These are phyloP conservation scores for Parnassius apollo DNA, from an alignment of 2,888 invertebrate species.

Conservation along the genomic window DNA sequence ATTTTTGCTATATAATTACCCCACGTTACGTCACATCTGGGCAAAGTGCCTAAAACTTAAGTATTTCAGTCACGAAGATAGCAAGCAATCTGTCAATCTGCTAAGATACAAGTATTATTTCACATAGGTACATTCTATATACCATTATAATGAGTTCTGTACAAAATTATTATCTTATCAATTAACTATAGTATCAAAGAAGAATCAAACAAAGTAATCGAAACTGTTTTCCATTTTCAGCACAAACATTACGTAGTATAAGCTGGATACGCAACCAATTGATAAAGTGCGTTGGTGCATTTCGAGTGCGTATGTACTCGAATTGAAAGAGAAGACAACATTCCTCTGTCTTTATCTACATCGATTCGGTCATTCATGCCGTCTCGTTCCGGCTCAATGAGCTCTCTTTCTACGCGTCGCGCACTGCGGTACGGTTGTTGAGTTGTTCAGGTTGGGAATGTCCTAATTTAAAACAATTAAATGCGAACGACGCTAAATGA, in stretches of 20 bases:
- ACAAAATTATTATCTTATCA: too few species aligned
- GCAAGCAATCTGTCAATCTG: constrained; percentile 1
- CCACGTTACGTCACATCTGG: too few species aligned
- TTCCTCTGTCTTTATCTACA: constrained; percentile 27
- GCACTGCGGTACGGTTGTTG: constrained; percentile 23
- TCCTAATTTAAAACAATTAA: constrained; percentile 10
- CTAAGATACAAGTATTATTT: too few species aligned
- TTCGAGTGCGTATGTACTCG: constrained; percentile 61
- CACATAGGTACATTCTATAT: too few species aligned
- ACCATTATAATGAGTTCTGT: constrained; percentile 9
- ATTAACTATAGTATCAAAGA: constrained; percentile 1
- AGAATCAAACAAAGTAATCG: not conserved
- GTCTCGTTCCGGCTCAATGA: constrained; percentile 11
- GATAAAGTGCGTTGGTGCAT: constrained; percentile 51
- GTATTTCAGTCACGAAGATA: constrained; percentile 18
- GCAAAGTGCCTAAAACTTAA: not conserved
- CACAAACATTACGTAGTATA: constrained; percentile 22
- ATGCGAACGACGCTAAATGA: constrained; percentile 9
- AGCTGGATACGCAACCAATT: constrained; percentile 24
- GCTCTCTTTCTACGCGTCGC: constrained; percentile 20
- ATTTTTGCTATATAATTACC: too few species aligned
- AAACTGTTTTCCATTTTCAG: constrained; percentile 14
- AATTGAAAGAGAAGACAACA: constrained; percentile 45
- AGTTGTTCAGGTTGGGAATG: constrained; percentile 9
- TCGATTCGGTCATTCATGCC: constrained; percentile 29